Evolutionary conservation across 1,140 invertebrate species (phyloP).

Genomic region (Neodiprion pinetum): DNA sequence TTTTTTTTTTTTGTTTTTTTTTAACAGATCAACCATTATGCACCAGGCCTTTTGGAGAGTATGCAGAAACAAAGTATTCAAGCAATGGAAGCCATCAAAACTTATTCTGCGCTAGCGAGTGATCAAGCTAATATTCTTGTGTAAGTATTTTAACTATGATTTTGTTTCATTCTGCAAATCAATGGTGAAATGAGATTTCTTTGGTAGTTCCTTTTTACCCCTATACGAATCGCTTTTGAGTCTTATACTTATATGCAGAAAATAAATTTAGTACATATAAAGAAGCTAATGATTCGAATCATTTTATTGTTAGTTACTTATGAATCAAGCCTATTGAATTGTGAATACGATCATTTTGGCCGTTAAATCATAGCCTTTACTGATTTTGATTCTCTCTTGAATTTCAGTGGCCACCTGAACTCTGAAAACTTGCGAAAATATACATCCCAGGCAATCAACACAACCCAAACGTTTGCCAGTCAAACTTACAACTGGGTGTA

Average conservation of each 20-base stretch:
- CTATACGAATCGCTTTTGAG: too few species aligned
- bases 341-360: too few species aligned
- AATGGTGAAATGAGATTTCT: background rate
- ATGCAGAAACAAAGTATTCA: constrained; percentile 38
- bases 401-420: constrained; percentile 75
- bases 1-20: constrained; percentile 15
- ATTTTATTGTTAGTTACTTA: too few species aligned
- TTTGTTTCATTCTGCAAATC: constrained; percentile 1
- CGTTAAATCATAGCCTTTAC: background rate
- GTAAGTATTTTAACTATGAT: constrained; percentile 65
- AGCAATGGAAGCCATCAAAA: constrained; percentile 42
- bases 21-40: constrained; percentile 72
- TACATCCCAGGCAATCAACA: constrained; percentile 69
- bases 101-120: constrained; percentile 40
- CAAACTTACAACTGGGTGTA: constrained; percentile 77
- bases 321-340: too few species aligned
- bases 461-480: constrained; percentile 66
- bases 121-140: constrained; percentile 72
- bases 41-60: constrained; percentile 70
- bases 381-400: background rate
- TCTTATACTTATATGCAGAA: too few species aligned
- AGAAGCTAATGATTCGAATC: too few species aligned
- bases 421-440: constrained; percentile 76
- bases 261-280: too few species aligned
- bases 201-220: background rate